A percentile compares a stretch with the other conserved stretches of the same genome.
Conservation (phyloP, 2,113 vertebrate genomes). For the Pachypanchax playfairii region DNA sequence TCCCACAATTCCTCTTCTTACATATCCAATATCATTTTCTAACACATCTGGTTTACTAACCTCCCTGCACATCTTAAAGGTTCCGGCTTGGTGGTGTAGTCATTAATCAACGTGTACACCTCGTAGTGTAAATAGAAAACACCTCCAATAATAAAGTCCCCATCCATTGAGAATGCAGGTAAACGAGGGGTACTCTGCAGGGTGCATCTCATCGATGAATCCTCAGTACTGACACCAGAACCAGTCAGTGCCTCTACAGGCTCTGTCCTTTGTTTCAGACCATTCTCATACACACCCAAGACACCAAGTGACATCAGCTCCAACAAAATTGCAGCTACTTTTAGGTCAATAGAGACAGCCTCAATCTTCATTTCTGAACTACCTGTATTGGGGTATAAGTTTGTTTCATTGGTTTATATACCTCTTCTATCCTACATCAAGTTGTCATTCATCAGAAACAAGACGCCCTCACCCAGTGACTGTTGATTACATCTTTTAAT, state of each 20-base stretch:
- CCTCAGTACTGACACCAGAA: not conserved
- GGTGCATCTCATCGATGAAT: too few relatives aligned
- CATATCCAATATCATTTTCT: too few relatives aligned
- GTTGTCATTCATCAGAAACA: not conserved
- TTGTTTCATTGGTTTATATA: slow-evolving; percentile 38
- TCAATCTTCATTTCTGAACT: slow-evolving; percentile 1
- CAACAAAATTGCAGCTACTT: slow-evolving; percentile 15
- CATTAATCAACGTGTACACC: too few relatives aligned
- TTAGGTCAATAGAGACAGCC: slow-evolving; percentile 7
- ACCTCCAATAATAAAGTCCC: too few relatives aligned
- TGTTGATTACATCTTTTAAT: too few relatives aligned
- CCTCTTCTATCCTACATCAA: slow-evolving; percentile 4
- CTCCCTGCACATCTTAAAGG: too few relatives aligned
- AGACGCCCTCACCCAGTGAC: not conserved
- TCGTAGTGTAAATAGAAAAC: too few relatives aligned
- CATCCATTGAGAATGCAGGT: too few relatives aligned
- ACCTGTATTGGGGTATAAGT: slow-evolving; percentile 3
- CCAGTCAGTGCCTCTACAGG: not conserved
- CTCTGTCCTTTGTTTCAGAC: slow-evolving; percentile 6
- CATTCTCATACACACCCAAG: not conserved
- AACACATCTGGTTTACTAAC: too few relatives aligned
- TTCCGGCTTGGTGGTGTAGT: too few relatives aligned
- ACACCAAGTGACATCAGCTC: slow-evolving; percentile 12
- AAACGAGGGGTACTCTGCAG: too few relatives aligned
- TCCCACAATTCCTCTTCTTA: too few relatives aligned